Conservation (phyloP, 2,113 vertebrate genomes). For the Platichthys flesus region DNA sequence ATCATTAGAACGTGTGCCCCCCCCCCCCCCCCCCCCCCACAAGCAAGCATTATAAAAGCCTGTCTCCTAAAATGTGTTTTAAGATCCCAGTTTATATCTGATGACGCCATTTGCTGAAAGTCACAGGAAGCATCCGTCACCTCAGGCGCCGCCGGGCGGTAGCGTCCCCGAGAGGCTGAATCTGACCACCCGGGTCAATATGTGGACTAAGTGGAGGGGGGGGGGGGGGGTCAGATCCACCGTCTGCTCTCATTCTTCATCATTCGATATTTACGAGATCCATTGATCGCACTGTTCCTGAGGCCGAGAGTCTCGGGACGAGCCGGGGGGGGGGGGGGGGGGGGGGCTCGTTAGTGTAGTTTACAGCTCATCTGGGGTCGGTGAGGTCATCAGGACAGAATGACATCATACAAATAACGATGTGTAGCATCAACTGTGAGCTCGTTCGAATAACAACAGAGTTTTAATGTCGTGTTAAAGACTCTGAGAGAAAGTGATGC, state of each 20-base stretch:
- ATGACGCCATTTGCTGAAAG: slow-evolving; percentile 55
- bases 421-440: no score
- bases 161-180: background rate
- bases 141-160: slow-evolving; percentile 14
- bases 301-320: slow-evolving; percentile 6
- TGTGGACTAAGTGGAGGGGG: slow-evolving; percentile 31
- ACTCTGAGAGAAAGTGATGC: no score
- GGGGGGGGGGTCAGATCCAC: slow-evolving; percentile 25
- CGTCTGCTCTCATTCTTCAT: slow-evolving; percentile 56
- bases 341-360: slow-evolving; percentile 7
- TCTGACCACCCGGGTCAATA: slow-evolving; percentile 24
- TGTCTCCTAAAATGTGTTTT: slow-evolving; percentile 44
- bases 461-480: background rate
- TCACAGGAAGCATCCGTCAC: slow-evolving; percentile 22
- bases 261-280: slow-evolving; percentile 56
- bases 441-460: background rate
- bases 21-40: slow-evolving; percentile 4
- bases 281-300: slow-evolving; percentile 8
- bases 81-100: slow-evolving; percentile 30
- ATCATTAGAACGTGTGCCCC: slow-evolving; percentile 24
- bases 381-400: background rate
- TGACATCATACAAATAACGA: slow-evolving; percentile 54
- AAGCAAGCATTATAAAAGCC: slow-evolving; percentile 52
- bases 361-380: slow-evolving; percentile 57
- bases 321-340: slow-evolving; percentile 1